Conservation (phyloP, 2,888 invertebrate genomes). For the Euzetes globulus region DNA sequence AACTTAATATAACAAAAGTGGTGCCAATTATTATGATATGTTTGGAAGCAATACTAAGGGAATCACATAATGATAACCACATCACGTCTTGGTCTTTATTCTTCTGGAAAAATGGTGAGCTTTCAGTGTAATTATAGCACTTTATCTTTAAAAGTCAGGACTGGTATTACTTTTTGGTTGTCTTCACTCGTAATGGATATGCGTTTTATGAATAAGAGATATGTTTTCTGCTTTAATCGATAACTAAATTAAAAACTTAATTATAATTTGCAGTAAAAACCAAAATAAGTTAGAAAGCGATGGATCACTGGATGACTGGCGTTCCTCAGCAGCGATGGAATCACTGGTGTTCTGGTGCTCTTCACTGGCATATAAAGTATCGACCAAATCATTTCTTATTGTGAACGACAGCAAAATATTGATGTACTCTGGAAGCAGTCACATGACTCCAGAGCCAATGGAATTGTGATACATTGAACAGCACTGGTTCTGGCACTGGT, state of each 20-base stretch:
- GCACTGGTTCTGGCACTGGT: background rate
- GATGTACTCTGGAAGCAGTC: background rate
- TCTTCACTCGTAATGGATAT: background rate
- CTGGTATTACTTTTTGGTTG: background rate
- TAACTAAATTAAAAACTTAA: background rate
- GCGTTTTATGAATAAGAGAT: background rate
- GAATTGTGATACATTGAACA: background rate
- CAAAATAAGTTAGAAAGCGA: background rate
- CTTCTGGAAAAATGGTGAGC: background rate
- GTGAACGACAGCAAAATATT: constrained; percentile 20
- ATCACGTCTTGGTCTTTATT: constrained; percentile 10
- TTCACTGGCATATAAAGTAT: constrained; percentile 8
- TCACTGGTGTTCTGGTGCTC: constrained; percentile 9
- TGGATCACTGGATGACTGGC: background rate
- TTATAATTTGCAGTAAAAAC: background rate
- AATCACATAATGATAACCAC: constrained; percentile 19
- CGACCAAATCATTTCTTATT: constrained; percentile 16
- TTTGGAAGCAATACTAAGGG: background rate
- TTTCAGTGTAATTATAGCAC: background rate
- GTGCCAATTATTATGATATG: background rate
- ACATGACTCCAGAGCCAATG: constrained; percentile 19
- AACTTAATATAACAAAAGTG: background rate
- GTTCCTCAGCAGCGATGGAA: background rate
- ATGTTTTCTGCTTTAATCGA: background rate
- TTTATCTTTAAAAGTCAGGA: background rate